Percentiles rank a stretch among this genome's conserved stretches.
Evolutionary conservation across 2,113 vertebrate genomes (phyloP).

Genomic region (Ciconia maguari): DNA sequence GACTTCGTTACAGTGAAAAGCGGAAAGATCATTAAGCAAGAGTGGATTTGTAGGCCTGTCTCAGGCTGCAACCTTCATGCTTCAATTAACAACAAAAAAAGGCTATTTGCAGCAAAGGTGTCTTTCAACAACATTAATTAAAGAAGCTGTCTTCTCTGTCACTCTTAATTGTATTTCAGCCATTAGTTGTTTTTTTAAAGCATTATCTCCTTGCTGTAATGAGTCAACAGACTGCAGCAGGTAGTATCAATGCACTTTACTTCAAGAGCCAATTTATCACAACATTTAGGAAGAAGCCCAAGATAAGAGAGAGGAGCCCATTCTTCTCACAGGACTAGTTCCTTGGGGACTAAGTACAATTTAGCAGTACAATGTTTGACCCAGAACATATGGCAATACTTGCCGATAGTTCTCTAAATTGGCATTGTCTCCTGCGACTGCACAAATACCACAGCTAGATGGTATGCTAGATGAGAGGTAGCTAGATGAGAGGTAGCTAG

Average conservation of each 20-base stretch:
- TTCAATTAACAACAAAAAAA: neutral
- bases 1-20: neutral
- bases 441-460: neutral
- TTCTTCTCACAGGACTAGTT: neutral
- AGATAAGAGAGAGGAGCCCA: neutral
- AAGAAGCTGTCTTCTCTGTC: neutral
- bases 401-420: neutral
- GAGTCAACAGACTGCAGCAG: neutral
- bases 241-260: neutral
- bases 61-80: neutral
- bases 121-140: neutral
- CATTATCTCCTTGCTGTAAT: neutral
- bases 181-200: neutral
- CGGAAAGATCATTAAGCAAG: neutral
- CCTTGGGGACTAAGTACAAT: neutral
- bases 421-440: accelerated
- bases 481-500: neutral
- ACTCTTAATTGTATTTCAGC: neutral
- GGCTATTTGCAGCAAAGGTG: neutral
- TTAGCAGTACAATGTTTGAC: neutral
- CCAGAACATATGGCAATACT: neutral
- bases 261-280: constrained; percentile 6
- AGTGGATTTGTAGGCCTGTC: neutral
- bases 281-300: neutral
- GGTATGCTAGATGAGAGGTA: no score